Evolutionary conservation across 1,140 invertebrate species (phyloP), one percentile per base, ranked within the genome.

Genomic region (Carcinoscorpius rotundicauda): DNA sequence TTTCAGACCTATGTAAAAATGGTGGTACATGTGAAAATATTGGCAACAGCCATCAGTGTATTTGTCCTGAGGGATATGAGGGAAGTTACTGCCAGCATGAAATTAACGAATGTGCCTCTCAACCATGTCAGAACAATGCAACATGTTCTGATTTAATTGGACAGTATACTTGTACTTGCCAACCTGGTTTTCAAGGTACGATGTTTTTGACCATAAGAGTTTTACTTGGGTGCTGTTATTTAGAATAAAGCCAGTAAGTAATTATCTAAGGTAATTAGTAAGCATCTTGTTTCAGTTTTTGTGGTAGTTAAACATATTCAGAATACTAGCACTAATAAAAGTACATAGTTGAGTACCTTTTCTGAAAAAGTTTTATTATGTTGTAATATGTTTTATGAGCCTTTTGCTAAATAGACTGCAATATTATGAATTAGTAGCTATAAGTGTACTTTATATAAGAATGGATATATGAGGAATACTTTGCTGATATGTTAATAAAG

Each of bases 21-120:
- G 93, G 93, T 71, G 93, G 92, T 0, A 88, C 86, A 0, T 96
- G 93, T 77, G 87, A 92, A 75, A 87, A 94, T 69, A 87, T 91
- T 60, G 65, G 65, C 11, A 89, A 89, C 4, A 94, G 93, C 74
- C 92, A 94, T 70, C 81, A 86, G 6, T 95, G 92, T 73, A 85
- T 88, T 70, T 95, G 91, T 69, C 75, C 83, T 3, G 87, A 91
- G 60, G 91, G 91, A 1, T 94, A 93, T 78, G 87, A 87, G 0
- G 91, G 92, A 3, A 91, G 88, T 11, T 95, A 95, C 70, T 94
- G 91, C 71, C 88, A 92, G 69, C 83, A 86, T 71, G 89, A 94
- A 70, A 89, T 91, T 64, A 91, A 95, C 77, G 85, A 93, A 73
- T 96, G 93, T 77, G 0, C 85, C 89, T 86, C 63, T 86, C 89